These are phyloP conservation scores for Falco naumanni DNA, from an alignment of 2,797 vertebrate species.

Conservation along the genomic window DNA sequence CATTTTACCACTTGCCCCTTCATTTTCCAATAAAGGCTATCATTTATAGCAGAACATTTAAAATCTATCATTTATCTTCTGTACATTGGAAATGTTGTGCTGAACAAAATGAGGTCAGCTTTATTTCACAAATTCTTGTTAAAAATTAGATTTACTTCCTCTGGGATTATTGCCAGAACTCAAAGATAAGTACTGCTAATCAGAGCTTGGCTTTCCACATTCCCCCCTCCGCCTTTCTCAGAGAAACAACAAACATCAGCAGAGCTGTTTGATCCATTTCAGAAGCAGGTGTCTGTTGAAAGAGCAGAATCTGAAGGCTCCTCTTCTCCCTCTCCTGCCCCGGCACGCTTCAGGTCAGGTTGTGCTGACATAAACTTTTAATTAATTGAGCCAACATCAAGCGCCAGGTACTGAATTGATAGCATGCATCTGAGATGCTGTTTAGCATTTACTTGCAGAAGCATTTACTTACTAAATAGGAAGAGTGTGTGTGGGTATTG, in stretches of 20 bases:
- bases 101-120: neutral
- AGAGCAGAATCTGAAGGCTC: neutral
- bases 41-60: neutral
- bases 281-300: neutral
- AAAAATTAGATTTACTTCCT: neutral
- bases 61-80: neutral
- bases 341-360: constrained; percentile 16
- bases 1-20: neutral
- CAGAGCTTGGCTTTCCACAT: neutral
- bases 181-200: neutral
- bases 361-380: neutral
- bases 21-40: neutral
- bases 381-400: neutral
- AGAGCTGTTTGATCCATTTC: neutral
- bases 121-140: neutral
- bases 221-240: neutral
- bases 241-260: neutral
- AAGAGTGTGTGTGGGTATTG: neutral
- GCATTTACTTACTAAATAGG: neutral
- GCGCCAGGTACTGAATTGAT: neutral
- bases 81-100: neutral
- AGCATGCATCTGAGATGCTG: neutral
- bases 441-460: neutral
- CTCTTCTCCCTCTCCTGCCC: neutral
- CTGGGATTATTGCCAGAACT: neutral